A percentile compares a stretch with the other conserved stretches of the same genome.
These are phyloP conservation scores for Triplophysa dalaica DNA, from an alignment of 2,113 vertebrate genomes.

Conservation along the genomic window DNA sequence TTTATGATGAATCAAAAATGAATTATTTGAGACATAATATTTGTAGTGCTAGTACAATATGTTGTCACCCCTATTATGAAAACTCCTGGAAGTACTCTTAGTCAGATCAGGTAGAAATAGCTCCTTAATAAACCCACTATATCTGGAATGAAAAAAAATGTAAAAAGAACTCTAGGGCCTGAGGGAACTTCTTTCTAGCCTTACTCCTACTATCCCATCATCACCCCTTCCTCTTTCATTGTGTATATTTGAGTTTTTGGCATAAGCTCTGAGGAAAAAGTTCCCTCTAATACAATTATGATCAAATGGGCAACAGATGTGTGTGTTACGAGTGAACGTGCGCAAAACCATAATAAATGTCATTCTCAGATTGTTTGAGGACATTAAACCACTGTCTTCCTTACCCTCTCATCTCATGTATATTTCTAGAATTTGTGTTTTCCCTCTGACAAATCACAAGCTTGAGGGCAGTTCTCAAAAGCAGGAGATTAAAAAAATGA, in stretches of 20 bases:
- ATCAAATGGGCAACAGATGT: slow-evolving; percentile 43
- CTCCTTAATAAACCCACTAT: neutral
- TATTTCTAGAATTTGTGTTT: slow-evolving; percentile 11
- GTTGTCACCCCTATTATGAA: too few species aligned
- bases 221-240: slow-evolving; percentile 9
- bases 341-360: slow-evolving; percentile 36
- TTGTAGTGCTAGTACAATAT: too few species aligned
- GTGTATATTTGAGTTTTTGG: slow-evolving; percentile 36
- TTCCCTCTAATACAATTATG: slow-evolving; percentile 34
- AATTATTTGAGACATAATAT: too few species aligned
- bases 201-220: neutral
- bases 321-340: slow-evolving; percentile 3
- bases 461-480: neutral
- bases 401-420: slow-evolving; percentile 15
- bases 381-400: slow-evolving; percentile 28
- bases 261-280: slow-evolving; percentile 38
- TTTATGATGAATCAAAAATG: too few species aligned
- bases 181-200: neutral
- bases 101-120: too few species aligned
- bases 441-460: slow-evolving; percentile 3
- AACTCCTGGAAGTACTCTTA: too few species aligned
- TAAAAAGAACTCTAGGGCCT: neutral
- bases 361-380: slow-evolving; percentile 17
- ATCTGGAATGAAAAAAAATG: slow-evolving; percentile 19
- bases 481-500: neutral